These are phyloP conservation scores for Recurvirostra avosetta DNA, from an alignment of 2,113 vertebrate species.

Conservation along the genomic window DNA sequence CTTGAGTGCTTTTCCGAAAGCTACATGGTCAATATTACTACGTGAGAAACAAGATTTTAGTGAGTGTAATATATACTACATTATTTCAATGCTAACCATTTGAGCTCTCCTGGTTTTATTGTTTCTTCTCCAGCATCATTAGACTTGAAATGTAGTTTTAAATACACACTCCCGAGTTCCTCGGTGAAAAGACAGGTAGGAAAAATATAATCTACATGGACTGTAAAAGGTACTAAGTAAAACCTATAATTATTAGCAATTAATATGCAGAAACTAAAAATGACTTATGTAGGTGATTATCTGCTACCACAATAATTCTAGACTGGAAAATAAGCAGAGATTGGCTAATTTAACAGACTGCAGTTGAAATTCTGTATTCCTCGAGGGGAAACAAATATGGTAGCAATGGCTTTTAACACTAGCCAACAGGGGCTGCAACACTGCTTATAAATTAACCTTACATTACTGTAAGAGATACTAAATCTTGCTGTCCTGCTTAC, in stretches of 20 bases:
- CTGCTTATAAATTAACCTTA: background rate
- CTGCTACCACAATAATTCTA: background rate
- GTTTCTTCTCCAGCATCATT: background rate
- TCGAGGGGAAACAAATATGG: background rate
- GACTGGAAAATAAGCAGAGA: background rate
- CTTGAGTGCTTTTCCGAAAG: background rate
- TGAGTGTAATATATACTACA: background rate
- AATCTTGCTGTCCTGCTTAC: background rate
- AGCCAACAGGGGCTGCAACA: background rate
- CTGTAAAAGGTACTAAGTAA: constrained; percentile 39
- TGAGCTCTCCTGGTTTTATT: background rate
- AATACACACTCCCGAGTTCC: background rate
- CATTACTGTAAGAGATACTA: background rate
- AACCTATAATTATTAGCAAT: constrained; percentile 63
- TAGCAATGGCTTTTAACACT: background rate
- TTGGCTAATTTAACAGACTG: background rate
- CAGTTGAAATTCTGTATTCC: background rate
- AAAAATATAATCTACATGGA: background rate
- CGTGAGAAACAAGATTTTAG: background rate
- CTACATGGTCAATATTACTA: background rate
- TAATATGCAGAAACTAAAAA: constrained; percentile 46
- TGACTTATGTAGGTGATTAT: constrained; percentile 42
- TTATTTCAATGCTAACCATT: background rate
- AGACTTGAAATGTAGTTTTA: background rate
- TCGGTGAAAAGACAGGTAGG: background rate